Percentiles rank a stretch among this genome's conserved stretches.
These are phyloP conservation scores for Nannoperca australis DNA, from an alignment of 2,797 vertebrate genomes.

Conservation along the genomic window DNA sequence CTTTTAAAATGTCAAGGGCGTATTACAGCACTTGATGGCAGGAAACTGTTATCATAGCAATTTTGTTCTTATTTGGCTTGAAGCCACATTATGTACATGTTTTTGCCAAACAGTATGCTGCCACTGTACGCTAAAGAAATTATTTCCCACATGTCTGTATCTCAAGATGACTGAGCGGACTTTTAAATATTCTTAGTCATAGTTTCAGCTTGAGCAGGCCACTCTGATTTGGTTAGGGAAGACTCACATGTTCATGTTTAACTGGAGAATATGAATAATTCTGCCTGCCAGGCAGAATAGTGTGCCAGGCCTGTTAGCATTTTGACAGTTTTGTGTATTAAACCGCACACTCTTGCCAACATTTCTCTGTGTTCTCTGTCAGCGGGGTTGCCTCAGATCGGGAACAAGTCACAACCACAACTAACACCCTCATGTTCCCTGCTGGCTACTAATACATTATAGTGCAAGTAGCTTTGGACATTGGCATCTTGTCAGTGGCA, in stretches of 20 bases:
- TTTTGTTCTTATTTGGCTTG: conserved; percentile 15
- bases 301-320: conserved; percentile 70
- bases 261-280: conserved; percentile 59
- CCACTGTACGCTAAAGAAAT: conserved; percentile 13
- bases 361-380: conserved; percentile 57
- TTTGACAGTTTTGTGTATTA: conserved; percentile 67
- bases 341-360: conserved; percentile 64
- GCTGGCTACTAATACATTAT: conserved; percentile 64
- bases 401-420: conserved; percentile 57
- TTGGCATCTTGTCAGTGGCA: conserved; percentile 40
- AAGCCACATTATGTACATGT: conserved; percentile 2
- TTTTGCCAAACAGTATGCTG: conserved; percentile 34
- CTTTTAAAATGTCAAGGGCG: conserved; percentile 51
- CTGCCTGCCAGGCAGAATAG: conserved; percentile 44
- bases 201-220: conserved; percentile 31
- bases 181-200: conserved; percentile 4
- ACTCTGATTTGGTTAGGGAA: conserved; percentile 22
- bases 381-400: conserved; percentile 59
- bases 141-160: conserved; percentile 9
- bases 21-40: conserved; percentile 46
- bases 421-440: conserved; percentile 50
- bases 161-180: conserved; percentile 25
- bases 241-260: conserved; percentile 48
- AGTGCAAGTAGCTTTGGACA: conserved; percentile 48
- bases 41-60: conserved; percentile 34